Base-by-base conservation (phyloP, 2,113 vertebrate genomes). In the Scytalopus superciliaris region DNA sequence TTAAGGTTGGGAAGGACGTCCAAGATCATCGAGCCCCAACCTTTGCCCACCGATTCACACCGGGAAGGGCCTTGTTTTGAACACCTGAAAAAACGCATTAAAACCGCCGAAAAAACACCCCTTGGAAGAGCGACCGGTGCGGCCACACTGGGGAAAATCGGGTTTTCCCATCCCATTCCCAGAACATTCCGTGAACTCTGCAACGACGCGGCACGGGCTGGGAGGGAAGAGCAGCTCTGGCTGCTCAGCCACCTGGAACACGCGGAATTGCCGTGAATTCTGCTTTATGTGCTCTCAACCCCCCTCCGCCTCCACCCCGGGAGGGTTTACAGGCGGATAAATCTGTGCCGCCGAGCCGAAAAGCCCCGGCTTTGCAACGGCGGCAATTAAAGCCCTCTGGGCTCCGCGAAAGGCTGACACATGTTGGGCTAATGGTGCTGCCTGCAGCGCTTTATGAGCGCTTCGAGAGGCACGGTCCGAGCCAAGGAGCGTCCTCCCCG, bases 91-190 rank as follows among this genome's bases (percentile, higher is more conserved):
- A 57, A 57, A 35, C 8, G 21, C 33, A 6, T 23, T 23, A 35
- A 57, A 57, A 23, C 21, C 31, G 13, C 56, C 40, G 40, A 14
- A 13, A 6, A 57, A n/a, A n/a, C 21, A 42, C 33, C 6, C 56
- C 8, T 23, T 14, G 9, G 53, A 25, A 45, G 52, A 67, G n/a
- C 0, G 2, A 7, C 9, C 53, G 6, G 53, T 0, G 2, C 2
- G 57, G 52, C 45, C 6, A 0, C 7, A 7, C 53, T 55, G 53
- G 30, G 19, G 9, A 55, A 31, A 33, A 31, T 13, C 11, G 18
- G 19, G 19, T 30, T 12, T 55, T 19, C 53, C 31, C 16, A 31
- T 19, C 50, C 53, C 3, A 12, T 18, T 55, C 18, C 17, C n/a
- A n/a, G 53, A 55, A 12, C 7, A 7, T 21, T 12, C 18, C 19